A percentile compares a stretch with the other conserved stretches of the same genome.
Evolutionary conservation across 2,888 invertebrate species (phyloP).

Genomic region (Diaphora mendica): DNA sequence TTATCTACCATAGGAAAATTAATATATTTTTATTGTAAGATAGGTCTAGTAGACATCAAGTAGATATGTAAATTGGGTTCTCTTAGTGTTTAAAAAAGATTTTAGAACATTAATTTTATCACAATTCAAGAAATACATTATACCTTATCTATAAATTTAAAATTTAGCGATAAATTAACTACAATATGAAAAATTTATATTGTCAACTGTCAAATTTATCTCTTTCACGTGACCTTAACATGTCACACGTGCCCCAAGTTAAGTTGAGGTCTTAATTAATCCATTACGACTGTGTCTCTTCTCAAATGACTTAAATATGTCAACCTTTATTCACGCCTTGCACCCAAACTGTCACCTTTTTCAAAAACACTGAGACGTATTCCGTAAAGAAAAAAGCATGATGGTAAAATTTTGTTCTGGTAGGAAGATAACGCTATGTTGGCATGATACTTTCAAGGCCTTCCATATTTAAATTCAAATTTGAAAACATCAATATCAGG

Average conservation of each 20-base stretch:
- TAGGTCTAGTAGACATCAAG: too few relatives aligned
- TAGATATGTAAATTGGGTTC: too few relatives aligned
- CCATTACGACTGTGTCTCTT: slow-evolving; percentile 11
- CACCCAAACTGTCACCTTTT: slow-evolving; percentile 10
- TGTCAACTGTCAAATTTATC: slow-evolving; percentile 18
- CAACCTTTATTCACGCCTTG: slow-evolving; percentile 17
- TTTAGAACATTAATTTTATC: not conserved
- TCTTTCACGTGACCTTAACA: slow-evolving; percentile 43
- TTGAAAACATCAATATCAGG: not conserved
- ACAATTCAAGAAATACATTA: not conserved
- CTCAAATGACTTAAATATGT: slow-evolving; percentile 26
- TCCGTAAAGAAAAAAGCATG: not conserved
- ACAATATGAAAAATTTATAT: not conserved
- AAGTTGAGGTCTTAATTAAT: slow-evolving; percentile 37
- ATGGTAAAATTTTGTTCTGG: not conserved
- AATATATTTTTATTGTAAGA: not conserved
- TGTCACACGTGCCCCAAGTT: slow-evolving; percentile 27
- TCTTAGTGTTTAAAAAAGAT: not conserved
- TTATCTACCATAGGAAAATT: too few relatives aligned
- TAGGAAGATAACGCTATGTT: not conserved
- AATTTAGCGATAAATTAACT: not conserved
- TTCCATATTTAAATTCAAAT: not conserved
- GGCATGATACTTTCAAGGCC: not conserved
- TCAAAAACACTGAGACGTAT: not conserved
- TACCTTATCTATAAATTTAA: not conserved